phyloP scores from a whole-genome alignment of 2,113 vertebrate genomes.

The Brachyhypopomus occidentalis region DNA sequence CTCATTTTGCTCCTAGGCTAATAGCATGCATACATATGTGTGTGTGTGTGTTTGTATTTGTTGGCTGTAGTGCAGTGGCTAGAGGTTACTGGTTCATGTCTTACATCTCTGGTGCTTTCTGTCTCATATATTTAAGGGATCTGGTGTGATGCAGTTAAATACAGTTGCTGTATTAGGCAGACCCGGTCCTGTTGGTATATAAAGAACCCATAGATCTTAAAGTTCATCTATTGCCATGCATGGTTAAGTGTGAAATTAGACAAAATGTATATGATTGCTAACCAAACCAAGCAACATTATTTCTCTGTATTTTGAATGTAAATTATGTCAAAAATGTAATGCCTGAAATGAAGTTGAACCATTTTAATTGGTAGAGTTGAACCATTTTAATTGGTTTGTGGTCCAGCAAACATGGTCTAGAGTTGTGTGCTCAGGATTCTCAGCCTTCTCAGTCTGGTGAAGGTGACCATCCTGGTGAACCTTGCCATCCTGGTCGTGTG shows the following conservation, averaged over 20 bases:
- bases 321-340: background rate
- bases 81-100: conserved; percentile 30
- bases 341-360: background rate
- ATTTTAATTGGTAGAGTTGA: background rate
- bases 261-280: background rate
- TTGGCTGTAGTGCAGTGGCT: background rate
- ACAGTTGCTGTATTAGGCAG: too few species aligned
- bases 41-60: background rate
- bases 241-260: too few species aligned
- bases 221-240: too few species aligned
- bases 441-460: too few species aligned
- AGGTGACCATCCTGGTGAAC: background rate
- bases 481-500: too few species aligned
- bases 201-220: too few species aligned
- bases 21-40: background rate
- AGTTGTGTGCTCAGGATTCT: too few species aligned
- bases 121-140: background rate
- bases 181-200: too few species aligned
- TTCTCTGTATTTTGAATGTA: background rate
- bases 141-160: too few species aligned
- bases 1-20: background rate
- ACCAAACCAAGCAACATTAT: background rate
- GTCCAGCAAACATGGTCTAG: background rate
- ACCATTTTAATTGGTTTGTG: background rate
- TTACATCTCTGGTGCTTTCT: conserved; percentile 11